Base-by-base conservation (phyloP, 92 coral and sea anemone species). In the Zoanthus gigantus region DNA sequence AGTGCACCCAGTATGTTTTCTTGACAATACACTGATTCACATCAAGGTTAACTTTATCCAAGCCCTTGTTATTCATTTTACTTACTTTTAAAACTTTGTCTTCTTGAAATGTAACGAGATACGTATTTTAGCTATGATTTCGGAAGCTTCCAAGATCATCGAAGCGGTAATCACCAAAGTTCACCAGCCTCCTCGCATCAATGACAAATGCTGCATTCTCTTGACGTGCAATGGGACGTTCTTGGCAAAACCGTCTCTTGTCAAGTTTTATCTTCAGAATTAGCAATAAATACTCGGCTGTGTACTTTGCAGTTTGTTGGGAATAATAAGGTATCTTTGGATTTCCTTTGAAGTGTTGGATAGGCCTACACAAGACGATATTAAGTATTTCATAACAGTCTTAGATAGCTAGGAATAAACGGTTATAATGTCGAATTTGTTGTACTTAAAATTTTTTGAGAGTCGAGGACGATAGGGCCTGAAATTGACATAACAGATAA, bases 1-100 rank as follows among this genome's bases (percentile, higher is more conserved):
- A 58, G 65, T 90, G 88, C 72, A 84, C 82, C 86, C 89, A 90
- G 76, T 76, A 90, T 37, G 89, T 85, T 67, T 77, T 84, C 67
- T 90, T 85, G 46, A 69, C 85, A 48, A 90, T 58, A 63, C 85
- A 78, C 79, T 79, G 80, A 31, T 74, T 31, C 28, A 47, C 54
- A 72, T 29, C 30, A 23, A 90, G 74, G 48, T 77, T 42, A 29
- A 50, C 11, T 67, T 65, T 31, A 18, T 86, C 84, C 11, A 76
- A 45, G 17, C 23, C 65, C 2, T 83, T 83, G 52, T 75, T 83
- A 7, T 60, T 31, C 71, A 30, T 61, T 76, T 52, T 60, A 61
- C 69, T 37, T 31, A 58, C 86, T 18, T 44, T 48, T 13, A 11
- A 14, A 29, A 90, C 74, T 7, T 47, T 28, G 61, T 78, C 72